phyloP scores from a whole-genome alignment of 2,888 invertebrate genomes.

The Zelleria hepariella region DNA sequence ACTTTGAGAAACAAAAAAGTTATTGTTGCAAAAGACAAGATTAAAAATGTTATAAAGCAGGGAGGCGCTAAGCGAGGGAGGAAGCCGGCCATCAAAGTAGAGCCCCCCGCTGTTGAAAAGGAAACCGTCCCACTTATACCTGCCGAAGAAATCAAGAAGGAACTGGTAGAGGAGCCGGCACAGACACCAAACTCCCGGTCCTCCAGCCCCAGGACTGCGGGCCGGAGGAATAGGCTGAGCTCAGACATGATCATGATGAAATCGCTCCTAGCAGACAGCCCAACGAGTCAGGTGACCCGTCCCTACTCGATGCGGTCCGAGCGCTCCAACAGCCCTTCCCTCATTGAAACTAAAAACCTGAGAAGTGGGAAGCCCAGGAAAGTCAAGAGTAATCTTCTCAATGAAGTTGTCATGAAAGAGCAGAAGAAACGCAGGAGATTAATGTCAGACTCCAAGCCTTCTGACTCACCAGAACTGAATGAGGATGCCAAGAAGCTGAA shows the following conservation, averaged over 20 bases:
- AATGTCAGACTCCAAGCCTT: slow-evolving; percentile 67
- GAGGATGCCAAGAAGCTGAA: slow-evolving; percentile 57
- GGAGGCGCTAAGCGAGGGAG: slow-evolving; percentile 39
- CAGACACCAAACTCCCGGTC: slow-evolving; percentile 53
- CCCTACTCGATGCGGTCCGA: slow-evolving; percentile 76
- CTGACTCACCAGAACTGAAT: slow-evolving; percentile 40
- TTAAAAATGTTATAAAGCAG: slow-evolving; percentile 48
- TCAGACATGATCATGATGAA: slow-evolving; percentile 66
- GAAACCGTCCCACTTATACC: slow-evolving; percentile 52
- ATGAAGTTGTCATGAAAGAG: slow-evolving; percentile 72
- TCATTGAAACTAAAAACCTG: slow-evolving; percentile 68
- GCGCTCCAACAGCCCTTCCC: slow-evolving; percentile 64
- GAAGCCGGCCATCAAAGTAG: slow-evolving; percentile 44
- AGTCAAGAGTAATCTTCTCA: slow-evolving; percentile 67
- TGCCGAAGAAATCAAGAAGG: slow-evolving; percentile 59
- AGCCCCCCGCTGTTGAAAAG: slow-evolving; percentile 45
- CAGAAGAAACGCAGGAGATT: slow-evolving; percentile 68
- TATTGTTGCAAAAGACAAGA: slow-evolving; percentile 40
- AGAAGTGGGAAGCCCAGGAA: slow-evolving; percentile 78
- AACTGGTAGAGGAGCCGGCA: slow-evolving; percentile 51
- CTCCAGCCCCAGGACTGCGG: slow-evolving; percentile 61
- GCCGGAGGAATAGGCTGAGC: slow-evolving; percentile 51
- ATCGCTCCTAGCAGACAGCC: slow-evolving; percentile 51
- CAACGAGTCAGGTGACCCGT: slow-evolving; percentile 53
- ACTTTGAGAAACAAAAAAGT: slow-evolving; percentile 57